Evolutionary conservation across 2,113 vertebrate genomes (phyloP).

Genomic region (Gallinago undulata): DNA sequence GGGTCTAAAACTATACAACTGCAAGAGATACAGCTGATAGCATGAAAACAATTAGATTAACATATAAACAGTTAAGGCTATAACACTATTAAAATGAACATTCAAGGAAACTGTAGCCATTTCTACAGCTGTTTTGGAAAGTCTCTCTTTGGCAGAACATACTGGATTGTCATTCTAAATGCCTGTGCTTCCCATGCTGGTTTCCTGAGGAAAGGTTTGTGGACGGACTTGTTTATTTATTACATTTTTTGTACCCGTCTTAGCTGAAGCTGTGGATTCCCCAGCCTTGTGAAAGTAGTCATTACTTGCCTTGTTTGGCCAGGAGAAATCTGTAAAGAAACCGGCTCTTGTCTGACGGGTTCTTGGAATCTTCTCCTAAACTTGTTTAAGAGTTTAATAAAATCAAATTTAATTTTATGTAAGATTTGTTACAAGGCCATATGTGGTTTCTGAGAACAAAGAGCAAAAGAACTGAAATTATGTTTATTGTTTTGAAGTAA

Average conservation of each 20-base stretch:
- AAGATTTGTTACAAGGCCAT: neutral
- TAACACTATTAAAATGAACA: neutral
- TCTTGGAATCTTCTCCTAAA: conserved; percentile 40
- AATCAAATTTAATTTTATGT: conserved; percentile 15
- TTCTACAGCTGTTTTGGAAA: conserved; percentile 56
- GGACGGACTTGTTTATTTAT: conserved; percentile 19
- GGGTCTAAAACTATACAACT: neutral
- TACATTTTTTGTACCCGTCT: neutral
- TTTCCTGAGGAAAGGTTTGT: conserved; percentile 62
- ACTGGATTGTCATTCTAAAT: conserved; percentile 53
- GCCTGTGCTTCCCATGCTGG: conserved; percentile 44
- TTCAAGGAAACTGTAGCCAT: conserved; percentile 12
- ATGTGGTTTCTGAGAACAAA: neutral
- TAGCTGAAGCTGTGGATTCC: conserved; percentile 44
- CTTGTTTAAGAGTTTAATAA: conserved; percentile 24
- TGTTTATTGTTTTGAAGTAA: neutral
- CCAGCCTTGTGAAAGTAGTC: conserved; percentile 13
- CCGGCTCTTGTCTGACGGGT: neutral
- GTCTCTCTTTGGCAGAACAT: conserved; percentile 30
- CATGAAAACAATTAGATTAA: conserved; percentile 18
- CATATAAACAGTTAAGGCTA: neutral
- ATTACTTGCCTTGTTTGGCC: conserved; percentile 17
- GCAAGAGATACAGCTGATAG: neutral
- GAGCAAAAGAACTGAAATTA: neutral
- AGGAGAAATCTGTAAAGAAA: conserved; percentile 17